Evolutionary conservation across 2,888 invertebrate genomes (phyloP).

Genomic region (Ptycholaimellus sp.): DNA sequence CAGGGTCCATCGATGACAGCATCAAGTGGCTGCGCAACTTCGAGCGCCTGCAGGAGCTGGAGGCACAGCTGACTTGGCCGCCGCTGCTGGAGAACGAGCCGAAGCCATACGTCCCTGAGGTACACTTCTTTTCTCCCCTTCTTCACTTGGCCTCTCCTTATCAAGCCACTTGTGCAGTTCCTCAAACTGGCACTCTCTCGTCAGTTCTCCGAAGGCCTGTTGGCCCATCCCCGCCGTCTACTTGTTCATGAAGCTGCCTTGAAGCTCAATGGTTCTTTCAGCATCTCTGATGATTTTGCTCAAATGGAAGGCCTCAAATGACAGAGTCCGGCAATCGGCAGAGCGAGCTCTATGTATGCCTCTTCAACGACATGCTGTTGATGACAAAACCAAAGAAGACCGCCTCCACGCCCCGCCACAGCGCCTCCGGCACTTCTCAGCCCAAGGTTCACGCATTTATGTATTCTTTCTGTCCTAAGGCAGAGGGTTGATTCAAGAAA

Average conservation of each 20-base stretch:
- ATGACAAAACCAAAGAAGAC: conserved; percentile 37
- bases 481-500: too few relatives aligned
- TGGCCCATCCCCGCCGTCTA: conserved; percentile 34
- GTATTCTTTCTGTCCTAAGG: too few relatives aligned
- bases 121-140: too few relatives aligned
- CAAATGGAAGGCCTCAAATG: neutral
- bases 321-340: neutral
- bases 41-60: conserved; percentile 39
- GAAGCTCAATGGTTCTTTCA: too few relatives aligned
- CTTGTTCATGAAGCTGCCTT: conserved; percentile 33
- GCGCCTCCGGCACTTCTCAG: too few relatives aligned
- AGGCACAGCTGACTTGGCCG: conserved; percentile 40
- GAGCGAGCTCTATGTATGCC: conserved; percentile 37
- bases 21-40: conserved; percentile 43
- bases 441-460: too few relatives aligned
- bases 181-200: conserved; percentile 34
- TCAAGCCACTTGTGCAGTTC: conserved; percentile 29
- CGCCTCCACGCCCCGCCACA: conserved; percentile 16
- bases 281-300: neutral
- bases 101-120: conserved; percentile 36
- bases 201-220: conserved; percentile 39
- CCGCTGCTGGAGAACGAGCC: conserved; percentile 38
- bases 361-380: conserved; percentile 41
- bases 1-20: conserved; percentile 40
- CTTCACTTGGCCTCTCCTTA: too few relatives aligned